Conservation (phyloP, 2,888 invertebrate genomes). For the Drosophila koepferae region DNA sequence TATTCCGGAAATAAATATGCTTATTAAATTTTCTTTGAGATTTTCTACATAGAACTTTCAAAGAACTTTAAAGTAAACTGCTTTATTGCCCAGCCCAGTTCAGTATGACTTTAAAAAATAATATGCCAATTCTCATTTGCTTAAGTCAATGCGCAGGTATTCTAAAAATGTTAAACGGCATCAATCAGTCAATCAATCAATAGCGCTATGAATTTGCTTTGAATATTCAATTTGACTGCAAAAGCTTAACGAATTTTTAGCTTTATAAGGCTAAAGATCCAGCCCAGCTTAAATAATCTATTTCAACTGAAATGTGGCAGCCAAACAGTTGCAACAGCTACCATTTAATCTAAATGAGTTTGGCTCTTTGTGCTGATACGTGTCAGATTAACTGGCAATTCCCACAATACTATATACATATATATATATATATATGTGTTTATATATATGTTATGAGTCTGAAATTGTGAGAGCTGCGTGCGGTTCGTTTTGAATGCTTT, state of each 20-base stretch:
- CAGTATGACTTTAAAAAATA: background rate
- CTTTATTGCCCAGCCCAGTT: background rate
- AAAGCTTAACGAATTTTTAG: background rate
- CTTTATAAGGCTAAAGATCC: background rate
- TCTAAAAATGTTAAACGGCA: background rate
- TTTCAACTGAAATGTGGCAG: constrained; percentile 6
- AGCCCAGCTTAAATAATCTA: background rate
- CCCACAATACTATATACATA: constrained; percentile 4
- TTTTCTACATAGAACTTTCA: background rate
- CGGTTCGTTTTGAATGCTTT: constrained; percentile 25
- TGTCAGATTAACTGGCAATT: constrained; percentile 53
- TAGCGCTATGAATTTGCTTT: background rate
- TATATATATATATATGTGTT: too few relatives aligned
- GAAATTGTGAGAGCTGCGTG: constrained; percentile 13
- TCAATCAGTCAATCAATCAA: background rate
- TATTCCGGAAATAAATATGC: too few relatives aligned
- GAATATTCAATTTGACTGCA: background rate
- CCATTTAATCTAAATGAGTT: background rate
- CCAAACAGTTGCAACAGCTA: background rate
- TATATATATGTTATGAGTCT: constrained; percentile 22
- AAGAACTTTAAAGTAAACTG: background rate
- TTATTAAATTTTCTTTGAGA: too few relatives aligned
- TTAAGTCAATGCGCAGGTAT: background rate
- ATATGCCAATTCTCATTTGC: background rate
- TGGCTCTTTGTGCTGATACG: constrained; percentile 37